Evolutionary conservation across 2,113 vertebrate genomes (phyloP), one percentile per base, ranked within the genome.

Genomic region (Spermophilus dauricus): DNA sequence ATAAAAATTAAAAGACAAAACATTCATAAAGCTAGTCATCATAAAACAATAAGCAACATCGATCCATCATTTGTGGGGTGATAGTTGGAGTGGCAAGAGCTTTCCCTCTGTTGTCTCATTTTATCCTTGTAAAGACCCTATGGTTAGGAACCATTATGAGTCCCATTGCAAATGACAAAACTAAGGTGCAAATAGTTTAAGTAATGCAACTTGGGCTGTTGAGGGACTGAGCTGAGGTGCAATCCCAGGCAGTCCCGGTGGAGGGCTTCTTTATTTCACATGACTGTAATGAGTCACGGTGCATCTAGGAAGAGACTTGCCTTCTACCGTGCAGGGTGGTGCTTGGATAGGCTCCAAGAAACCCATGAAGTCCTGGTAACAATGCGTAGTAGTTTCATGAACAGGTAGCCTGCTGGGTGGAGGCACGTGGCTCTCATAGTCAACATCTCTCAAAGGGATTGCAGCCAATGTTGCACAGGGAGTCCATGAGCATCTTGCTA

Each of bases 211-310:
- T 34, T 92, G 37, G 4, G 39, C 20, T 17, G 48, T 45, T 17
- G 69, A n/a, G 80, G 39, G 37, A 26, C 12, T 14, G 37, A 18
- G 67, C 39, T 22, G 58, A 32, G 48, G 13, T 4, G 9, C 3
- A 30, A 6, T 42, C 22, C 2, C n/a, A 18, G 75, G 78, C 0
- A 9, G 22, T 1, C 0, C 1, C 7, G 2, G 12, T 5, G 30
- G 67, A 82, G 56, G 45, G 48, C 48, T 30, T 65, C 18, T 73
- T 56, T 32, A 37, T 20, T 28, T 30, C 80, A 70, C 34, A 48
- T 26, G 42, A 6, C 67, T 13, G 28, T 67, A 34, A 9, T 13
- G 14, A 39, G 32, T 5, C 0, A 1, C 1, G 17, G 11, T 48
- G 22, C 8, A 0, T 22, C 28, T 39, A 34, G 34, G 26, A 30